Evolutionary conservation across 2,113 vertebrate species (phyloP), one percentile per base, ranked within the genome.

Genomic region (Callorhinus ursinus): DNA sequence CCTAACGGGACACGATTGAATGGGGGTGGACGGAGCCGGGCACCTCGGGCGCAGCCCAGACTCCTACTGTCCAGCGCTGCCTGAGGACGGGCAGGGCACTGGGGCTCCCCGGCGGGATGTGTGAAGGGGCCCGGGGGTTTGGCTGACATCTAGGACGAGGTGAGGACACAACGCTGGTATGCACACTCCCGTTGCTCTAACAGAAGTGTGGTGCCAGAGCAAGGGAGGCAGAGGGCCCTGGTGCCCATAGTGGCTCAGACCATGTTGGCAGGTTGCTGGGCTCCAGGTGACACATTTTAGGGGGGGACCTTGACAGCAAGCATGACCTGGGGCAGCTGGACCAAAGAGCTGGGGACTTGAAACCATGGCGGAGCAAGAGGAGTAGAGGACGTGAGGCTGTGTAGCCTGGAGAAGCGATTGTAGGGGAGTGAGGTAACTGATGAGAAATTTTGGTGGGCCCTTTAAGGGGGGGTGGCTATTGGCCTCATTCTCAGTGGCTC

Each of bases 1-100:
- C 51, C 88, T 96, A 96, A 96, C 49, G 12, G 74, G 96, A 94
- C 11, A 0, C 86, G 98, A 97, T 9, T 24, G 96, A 97, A 95
- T 88, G 95, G 90, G 96, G 95, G 83, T 93, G 92, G 95, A 55
- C 0, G 1, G 72, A 51, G 85, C 81, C 55, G 13, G 2, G 92
- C 83, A 57, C 86, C 82, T 77, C 0, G 6, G 88, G 80, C 8
- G 71, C 77, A 63, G 36, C 81, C 71, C 49, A 65, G 8, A 51
- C 83, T 7, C 94, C 24, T 5, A 8, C 42, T 36, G 89, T 71
- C 92, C 63, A 1, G 76, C 22, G 86, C 42, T 33, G 81, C 59
- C 51, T 5, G 18, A n/a, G 49, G 74, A 46, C 4, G 2, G 22
- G 33, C 71, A 28, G 59, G 88, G 93, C 55, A 28, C 4, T 0